Evolutionary conservation across 2,797 vertebrate genomes (phyloP).

Genomic region (Paramormyrops hopkinsi): DNA sequence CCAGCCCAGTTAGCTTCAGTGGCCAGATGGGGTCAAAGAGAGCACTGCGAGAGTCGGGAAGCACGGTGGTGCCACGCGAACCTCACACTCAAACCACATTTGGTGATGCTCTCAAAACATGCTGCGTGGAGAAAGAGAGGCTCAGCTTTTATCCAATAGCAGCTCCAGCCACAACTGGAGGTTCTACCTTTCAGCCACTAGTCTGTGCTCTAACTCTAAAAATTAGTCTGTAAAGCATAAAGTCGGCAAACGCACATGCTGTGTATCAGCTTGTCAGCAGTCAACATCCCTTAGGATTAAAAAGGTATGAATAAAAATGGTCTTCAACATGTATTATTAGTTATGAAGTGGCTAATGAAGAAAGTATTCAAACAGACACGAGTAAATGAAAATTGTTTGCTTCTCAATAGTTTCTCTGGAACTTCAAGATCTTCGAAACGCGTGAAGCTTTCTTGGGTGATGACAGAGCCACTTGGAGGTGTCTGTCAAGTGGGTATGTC

Average conservation of each 20-base stretch:
- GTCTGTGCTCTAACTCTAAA: constrained; percentile 79
- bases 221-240: constrained; percentile 29
- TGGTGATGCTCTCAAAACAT: neutral
- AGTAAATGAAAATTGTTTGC: neutral
- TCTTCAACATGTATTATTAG: neutral
- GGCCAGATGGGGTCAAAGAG: neutral
- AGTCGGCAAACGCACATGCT: neutral
- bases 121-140: no score
- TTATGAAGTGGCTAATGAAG: neutral
- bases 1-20: neutral
- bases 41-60: neutral
- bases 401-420: neutral
- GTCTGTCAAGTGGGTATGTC: neutral
- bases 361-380: neutral
- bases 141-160: neutral
- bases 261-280: neutral
- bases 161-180: neutral
- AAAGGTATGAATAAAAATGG: neutral
- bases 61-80: neutral
- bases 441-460: neutral
- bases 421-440: neutral
- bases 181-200: constrained; percentile 63
- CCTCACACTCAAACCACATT: neutral
- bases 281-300: neutral
- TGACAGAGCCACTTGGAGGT: neutral